Evolutionary conservation across 1,140 invertebrate species (phyloP).

Genomic region (Tigriopus japonicus): DNA sequence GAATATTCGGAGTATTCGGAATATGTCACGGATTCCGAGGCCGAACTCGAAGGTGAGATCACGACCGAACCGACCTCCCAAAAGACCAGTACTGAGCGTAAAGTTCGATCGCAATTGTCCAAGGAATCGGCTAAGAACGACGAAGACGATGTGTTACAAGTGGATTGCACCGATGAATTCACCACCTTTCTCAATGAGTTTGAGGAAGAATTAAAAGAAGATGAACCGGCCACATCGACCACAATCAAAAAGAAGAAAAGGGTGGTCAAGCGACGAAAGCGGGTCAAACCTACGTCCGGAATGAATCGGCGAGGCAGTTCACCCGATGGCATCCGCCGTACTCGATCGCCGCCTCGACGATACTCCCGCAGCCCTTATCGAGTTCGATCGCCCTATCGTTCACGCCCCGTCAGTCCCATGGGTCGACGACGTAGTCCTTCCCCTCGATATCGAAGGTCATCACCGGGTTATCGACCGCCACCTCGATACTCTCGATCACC

Average conservation of each 20-base stretch:
- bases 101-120: too few relatives aligned
- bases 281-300: not conserved
- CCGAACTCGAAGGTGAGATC: too few relatives aligned
- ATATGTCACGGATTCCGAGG: too few relatives aligned
- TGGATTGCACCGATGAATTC: slow-evolving; percentile 11
- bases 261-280: not conserved
- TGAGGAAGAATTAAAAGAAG: slow-evolving; percentile 1
- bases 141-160: slow-evolving; percentile 10
- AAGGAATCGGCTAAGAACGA: not conserved
- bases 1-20: too few relatives aligned
- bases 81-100: too few relatives aligned
- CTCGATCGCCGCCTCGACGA: too few relatives aligned
- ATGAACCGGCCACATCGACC: not conserved
- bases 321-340: too few relatives aligned
- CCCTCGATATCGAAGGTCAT: not conserved
- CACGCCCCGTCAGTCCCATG: not conserved
- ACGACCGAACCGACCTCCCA: too few relatives aligned
- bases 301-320: too few relatives aligned
- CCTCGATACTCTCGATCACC: not conserved
- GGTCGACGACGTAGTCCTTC: not conserved
- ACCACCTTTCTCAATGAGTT: slow-evolving; percentile 10
- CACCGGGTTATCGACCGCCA: not conserved
- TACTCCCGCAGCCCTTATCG: too few relatives aligned
- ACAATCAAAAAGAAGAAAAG: not conserved
- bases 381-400: not conserved